Evolutionary conservation across 2,113 vertebrate species (phyloP).

Genomic region (Ceuthmochares aereus): DNA sequence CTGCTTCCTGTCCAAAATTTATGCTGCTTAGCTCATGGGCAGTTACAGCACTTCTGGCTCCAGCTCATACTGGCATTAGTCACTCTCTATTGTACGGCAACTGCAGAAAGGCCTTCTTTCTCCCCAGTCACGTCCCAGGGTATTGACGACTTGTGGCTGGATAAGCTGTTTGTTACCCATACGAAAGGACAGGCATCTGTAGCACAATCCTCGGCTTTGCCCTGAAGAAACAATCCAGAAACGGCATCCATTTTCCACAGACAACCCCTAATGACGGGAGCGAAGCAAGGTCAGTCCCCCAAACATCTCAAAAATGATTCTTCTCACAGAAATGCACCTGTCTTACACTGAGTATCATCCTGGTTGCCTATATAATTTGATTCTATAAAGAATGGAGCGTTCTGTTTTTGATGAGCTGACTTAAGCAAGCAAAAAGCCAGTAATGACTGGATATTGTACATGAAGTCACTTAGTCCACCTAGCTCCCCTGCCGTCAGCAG

Average conservation of each 20-base stretch:
- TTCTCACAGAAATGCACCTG: not conserved
- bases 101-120: not conserved
- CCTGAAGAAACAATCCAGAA: not conserved
- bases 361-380: not conserved
- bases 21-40: slow-evolving; percentile 27
- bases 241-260: not conserved
- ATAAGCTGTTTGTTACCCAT: not conserved
- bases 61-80: not conserved
- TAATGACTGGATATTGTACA: not conserved
- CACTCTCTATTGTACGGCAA: not conserved
- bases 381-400: not conserved
- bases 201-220: not conserved
- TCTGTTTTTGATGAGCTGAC: not conserved
- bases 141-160: not conserved
- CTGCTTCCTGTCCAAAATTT: not conserved
- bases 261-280: not conserved
- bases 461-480: not conserved
- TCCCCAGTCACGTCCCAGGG: not conserved
- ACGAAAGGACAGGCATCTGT: fast-evolving
- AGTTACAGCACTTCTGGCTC: not conserved
- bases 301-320: fast-evolving
- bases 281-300: not conserved
- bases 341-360: not conserved
- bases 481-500: not conserved
- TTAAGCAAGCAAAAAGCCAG: not conserved